These are phyloP conservation scores for Engraulis encrasicolus DNA, from an alignment of 2,113 vertebrate species.

Conservation along the genomic window DNA sequence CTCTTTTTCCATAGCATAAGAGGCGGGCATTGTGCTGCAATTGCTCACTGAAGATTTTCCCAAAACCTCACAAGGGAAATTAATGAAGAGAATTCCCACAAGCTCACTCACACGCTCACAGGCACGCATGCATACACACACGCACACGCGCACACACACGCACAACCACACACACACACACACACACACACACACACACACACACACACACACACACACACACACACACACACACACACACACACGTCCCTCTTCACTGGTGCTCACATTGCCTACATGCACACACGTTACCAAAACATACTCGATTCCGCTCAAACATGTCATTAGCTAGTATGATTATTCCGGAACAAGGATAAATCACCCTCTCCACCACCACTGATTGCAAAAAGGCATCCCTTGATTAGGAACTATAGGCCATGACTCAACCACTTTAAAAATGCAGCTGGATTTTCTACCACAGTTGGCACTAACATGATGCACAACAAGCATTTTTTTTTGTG, in stretches of 20 bases:
- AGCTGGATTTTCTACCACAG: not conserved
- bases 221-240: not conserved
- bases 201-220: not conserved
- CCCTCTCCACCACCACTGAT: slow-evolving; percentile 23
- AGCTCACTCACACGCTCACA: slow-evolving; percentile 57
- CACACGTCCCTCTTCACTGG: no score
- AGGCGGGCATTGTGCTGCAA: slow-evolving; percentile 31
- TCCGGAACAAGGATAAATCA: slow-evolving; percentile 51
- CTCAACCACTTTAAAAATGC: not conserved
- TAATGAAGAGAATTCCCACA: slow-evolving; percentile 65
- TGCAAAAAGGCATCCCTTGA: not conserved
- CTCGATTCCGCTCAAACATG: slow-evolving; percentile 4
- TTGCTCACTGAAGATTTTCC: slow-evolving; percentile 57
- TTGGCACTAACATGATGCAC: slow-evolving; percentile 61
- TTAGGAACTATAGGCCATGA: not conserved
- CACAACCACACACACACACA: slow-evolving; percentile 47
- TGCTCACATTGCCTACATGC: no score
- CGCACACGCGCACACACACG: slow-evolving; percentile 28
- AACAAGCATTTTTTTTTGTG: slow-evolving; percentile 54
- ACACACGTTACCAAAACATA: not conserved
- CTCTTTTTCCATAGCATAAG: no score
- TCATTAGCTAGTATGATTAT: not conserved
- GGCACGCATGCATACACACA: no score
- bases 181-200: not conserved
- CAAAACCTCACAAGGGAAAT: slow-evolving; percentile 61